phyloP scores from a whole-genome alignment of 2,888 invertebrate species.

The Allygus modestus region DNA sequence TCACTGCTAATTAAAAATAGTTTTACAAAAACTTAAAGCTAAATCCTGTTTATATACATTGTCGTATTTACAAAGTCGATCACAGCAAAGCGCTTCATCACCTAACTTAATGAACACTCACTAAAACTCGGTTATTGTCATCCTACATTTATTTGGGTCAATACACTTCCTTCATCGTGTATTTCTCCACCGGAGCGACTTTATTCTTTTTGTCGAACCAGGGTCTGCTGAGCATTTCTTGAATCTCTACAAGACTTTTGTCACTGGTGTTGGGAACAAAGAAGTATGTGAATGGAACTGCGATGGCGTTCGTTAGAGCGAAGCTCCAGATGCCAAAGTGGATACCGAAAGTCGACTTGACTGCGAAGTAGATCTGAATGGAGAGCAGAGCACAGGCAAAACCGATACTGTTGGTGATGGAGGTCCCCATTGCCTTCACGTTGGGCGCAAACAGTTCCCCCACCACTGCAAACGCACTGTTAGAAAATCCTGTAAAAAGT shows the following conservation, averaged over 20 bases:
- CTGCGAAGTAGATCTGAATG: constrained; percentile 69
- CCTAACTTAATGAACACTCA: constrained; percentile 13
- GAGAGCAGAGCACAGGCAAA: constrained; percentile 72
- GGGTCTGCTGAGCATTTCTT: constrained; percentile 59
- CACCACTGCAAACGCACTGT: constrained; percentile 72
- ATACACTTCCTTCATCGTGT: constrained; percentile 40
- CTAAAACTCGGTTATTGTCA: background rate
- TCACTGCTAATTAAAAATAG: background rate
- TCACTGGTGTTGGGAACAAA: constrained; percentile 77
- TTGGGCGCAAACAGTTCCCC: constrained; percentile 73
- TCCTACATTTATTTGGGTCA: background rate
- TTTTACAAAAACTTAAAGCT: background rate
- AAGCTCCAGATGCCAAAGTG: constrained; percentile 71
- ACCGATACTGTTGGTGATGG: constrained; percentile 73
- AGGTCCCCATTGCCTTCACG: constrained; percentile 70
- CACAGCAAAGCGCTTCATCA: background rate
- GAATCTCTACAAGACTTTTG: constrained; percentile 76
- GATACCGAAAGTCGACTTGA: constrained; percentile 65
- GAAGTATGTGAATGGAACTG: constrained; percentile 73
- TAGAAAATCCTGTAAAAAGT: constrained; percentile 70
- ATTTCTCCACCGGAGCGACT: constrained; percentile 41
- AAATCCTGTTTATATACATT: background rate
- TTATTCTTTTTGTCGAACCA: constrained; percentile 55
- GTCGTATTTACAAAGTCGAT: constrained; percentile 35
- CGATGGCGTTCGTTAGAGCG: constrained; percentile 73